phyloP scores from a whole-genome alignment of 1,140 invertebrate species.

The Neocloeon triangulifer region DNA sequence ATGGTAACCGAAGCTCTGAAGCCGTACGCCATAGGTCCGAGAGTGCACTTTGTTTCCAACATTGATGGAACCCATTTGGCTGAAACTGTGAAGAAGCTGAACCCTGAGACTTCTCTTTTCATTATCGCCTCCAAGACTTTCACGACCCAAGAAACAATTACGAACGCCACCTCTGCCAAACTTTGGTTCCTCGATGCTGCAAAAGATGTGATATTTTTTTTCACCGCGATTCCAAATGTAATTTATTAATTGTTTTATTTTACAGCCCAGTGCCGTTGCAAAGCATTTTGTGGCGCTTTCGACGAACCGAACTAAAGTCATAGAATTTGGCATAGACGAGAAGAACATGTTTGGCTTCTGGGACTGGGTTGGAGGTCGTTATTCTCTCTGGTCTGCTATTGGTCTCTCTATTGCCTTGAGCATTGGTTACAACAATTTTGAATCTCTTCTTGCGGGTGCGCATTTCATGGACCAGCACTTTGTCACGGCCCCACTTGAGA shows the following conservation, averaged over 20 bases:
- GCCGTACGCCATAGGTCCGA: conserved; percentile 67
- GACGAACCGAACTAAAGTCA: conserved; percentile 82
- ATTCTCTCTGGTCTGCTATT: conserved; percentile 96
- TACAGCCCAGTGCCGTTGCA: conserved; percentile 56
- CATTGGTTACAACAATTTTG: conserved; percentile 92
- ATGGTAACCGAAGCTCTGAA: conserved; percentile 98
- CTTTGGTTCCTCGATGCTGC: conserved; percentile 74
- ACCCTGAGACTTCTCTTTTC: conserved; percentile 87
- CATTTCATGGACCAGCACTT: conserved; percentile 94
- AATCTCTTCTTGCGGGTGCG: conserved; percentile 73
- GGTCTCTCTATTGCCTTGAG: conserved; percentile 86
- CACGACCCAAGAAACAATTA: conserved; percentile 98
- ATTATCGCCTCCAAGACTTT: conserved; percentile 99
- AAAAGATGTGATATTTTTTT: conserved; percentile 48
- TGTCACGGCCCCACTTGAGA: conserved; percentile 57
- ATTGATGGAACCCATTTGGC: conserved; percentile 97
- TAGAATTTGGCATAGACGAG: conserved; percentile 89
- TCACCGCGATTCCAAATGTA: background rate
- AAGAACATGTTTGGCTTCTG: conserved; percentile 99
- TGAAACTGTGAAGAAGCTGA: conserved; percentile 74
- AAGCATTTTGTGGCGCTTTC: conserved; percentile 97
- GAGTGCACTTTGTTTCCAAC: conserved; percentile 95
- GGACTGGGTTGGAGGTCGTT: conserved; percentile 99
- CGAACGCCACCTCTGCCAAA: conserved; percentile 93
- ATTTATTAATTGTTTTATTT: no score